These are phyloP conservation scores for Isoperla grammatica DNA, from an alignment of 2,888 invertebrate species.

Conservation along the genomic window DNA sequence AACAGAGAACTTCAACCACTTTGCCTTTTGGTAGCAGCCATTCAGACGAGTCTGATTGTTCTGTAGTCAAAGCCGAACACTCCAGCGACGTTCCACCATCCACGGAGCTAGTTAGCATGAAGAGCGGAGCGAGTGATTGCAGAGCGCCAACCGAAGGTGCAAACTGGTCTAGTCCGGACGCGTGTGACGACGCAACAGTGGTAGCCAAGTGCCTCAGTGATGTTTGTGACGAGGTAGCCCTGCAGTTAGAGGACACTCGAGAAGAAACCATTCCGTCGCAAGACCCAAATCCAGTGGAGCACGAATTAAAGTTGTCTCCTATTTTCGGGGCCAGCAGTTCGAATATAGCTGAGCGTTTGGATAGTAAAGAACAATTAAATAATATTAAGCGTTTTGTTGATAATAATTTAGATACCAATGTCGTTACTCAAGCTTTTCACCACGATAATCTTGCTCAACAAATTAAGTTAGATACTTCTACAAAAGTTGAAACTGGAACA, in stretches of 20 bases:
- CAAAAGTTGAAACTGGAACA: too few relatives aligned
- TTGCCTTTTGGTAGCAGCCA: not conserved
- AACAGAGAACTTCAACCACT: not conserved
- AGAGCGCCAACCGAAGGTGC: not conserved
- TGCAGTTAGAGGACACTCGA: not conserved
- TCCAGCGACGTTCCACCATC: not conserved
- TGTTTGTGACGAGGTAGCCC: not conserved
- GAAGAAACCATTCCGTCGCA: not conserved
- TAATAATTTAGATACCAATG: too few relatives aligned
- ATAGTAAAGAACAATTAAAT: too few relatives aligned
- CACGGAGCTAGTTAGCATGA: not conserved
- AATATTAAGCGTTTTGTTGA: too few relatives aligned
- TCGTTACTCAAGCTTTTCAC: too few relatives aligned
- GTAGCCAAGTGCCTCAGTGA: not conserved
- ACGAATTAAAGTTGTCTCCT: too few relatives aligned
- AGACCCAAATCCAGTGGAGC: too few relatives aligned
- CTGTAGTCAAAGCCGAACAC: not conserved
- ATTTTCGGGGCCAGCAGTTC: too few relatives aligned
- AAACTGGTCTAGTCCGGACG: not conserved
- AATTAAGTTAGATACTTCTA: too few relatives aligned
- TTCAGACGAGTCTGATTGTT: not conserved
- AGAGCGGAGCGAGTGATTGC: not conserved
- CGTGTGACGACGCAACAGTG: not conserved
- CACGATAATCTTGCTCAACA: too few relatives aligned
- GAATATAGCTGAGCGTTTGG: too few relatives aligned